phyloP scores from a whole-genome alignment of 2,888 invertebrate genomes.

The Agrotis segetum region DNA sequence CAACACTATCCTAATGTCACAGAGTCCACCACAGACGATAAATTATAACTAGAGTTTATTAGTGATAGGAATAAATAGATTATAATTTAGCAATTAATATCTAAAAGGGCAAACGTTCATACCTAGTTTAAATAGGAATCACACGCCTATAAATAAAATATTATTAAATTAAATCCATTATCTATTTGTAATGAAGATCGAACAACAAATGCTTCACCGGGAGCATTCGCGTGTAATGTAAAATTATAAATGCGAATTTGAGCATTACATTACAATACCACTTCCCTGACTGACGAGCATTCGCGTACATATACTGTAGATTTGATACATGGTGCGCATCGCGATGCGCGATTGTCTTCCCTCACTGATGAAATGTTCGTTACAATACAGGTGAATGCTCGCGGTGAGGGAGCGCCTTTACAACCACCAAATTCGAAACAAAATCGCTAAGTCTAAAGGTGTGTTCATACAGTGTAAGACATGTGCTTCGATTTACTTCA shows the following conservation, averaged over 20 bases:
- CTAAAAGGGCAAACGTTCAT: conserved; percentile 39
- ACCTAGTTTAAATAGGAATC: conserved; percentile 49
- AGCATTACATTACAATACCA: too few species aligned
- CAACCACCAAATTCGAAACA: conserved; percentile 23
- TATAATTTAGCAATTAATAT: conserved; percentile 55
- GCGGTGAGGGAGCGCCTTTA: too few species aligned
- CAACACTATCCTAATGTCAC: conserved; percentile 55
- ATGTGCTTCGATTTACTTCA: too few species aligned
- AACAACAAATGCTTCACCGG: conserved; percentile 47
- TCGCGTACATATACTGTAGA: too few species aligned
- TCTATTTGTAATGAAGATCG: conserved; percentile 51
- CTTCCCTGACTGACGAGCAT: too few species aligned
- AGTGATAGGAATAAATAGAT: conserved; percentile 60
- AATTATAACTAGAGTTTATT: conserved; percentile 58
- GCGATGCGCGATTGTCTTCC: too few species aligned
- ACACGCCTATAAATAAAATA: conserved; percentile 47
- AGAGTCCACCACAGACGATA: conserved; percentile 58
- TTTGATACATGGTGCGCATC: too few species aligned
- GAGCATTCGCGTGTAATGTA: too few species aligned
- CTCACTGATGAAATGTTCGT: too few species aligned
- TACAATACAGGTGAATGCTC: too few species aligned
- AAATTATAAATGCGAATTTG: too few species aligned
- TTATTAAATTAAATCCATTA: conserved; percentile 39
- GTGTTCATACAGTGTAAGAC: neutral
- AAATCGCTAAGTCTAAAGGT: conserved; percentile 8